A percentile compares a stretch with the other conserved stretches of the same genome.
These are phyloP conservation scores for Sinelater perroti DNA, from an alignment of 2,888 invertebrate species.

Conservation along the genomic window DNA sequence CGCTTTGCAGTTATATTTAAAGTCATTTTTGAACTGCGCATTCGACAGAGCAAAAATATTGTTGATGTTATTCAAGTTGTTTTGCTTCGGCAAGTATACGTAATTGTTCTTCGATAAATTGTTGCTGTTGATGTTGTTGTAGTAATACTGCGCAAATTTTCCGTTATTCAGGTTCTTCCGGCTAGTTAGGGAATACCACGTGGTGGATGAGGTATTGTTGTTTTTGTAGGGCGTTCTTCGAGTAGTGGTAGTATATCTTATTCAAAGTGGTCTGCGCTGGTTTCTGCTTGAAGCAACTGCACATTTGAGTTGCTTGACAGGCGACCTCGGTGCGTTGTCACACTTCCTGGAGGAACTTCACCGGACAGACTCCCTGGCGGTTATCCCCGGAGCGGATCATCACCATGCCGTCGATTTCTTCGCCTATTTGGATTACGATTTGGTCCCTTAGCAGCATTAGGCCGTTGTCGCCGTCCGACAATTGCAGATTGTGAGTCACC, in stretches of 20 bases:
- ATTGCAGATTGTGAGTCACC: constrained; percentile 81
- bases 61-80: constrained; percentile 56
- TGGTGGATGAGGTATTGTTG: constrained; percentile 42
- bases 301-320: constrained; percentile 53
- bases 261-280: constrained; percentile 43
- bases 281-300: constrained; percentile 47
- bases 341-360: constrained; percentile 94
- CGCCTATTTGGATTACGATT: constrained; percentile 92
- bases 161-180: constrained; percentile 52
- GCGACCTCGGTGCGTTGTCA: constrained; percentile 71
- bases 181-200: constrained; percentile 51
- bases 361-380: constrained; percentile 92
- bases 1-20: constrained; percentile 58
- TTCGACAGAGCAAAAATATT: constrained; percentile 52
- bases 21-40: constrained; percentile 43
- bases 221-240: constrained; percentile 49
- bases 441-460: constrained; percentile 88
- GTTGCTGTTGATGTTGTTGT: constrained; percentile 58
- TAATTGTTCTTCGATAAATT: constrained; percentile 54
- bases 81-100: constrained; percentile 48
- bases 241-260: constrained; percentile 56
- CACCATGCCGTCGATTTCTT: constrained; percentile 92
- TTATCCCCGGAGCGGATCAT: constrained; percentile 93
- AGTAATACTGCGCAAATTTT: constrained; percentile 57
- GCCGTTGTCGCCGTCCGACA: constrained; percentile 84